Evolutionary conservation across 2,888 invertebrate genomes (phyloP).

Genomic region (Auanema sp.): DNA sequence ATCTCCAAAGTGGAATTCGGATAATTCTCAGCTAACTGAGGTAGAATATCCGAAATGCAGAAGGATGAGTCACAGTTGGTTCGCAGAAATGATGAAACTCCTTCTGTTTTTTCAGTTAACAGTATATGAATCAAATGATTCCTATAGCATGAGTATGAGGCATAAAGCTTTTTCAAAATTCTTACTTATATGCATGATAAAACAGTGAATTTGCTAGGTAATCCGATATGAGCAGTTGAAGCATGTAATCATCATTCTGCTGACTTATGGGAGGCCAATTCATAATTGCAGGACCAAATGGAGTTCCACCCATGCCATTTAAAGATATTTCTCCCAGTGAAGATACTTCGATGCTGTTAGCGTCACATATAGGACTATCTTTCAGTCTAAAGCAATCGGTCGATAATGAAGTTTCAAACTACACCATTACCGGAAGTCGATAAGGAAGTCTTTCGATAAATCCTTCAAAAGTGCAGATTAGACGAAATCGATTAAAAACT

Average conservation of each 20-base stretch:
- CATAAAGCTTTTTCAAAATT: not conserved
- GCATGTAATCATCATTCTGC: slow-evolving; percentile 42
- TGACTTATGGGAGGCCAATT: slow-evolving; percentile 26
- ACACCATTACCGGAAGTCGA: slow-evolving; percentile 26
- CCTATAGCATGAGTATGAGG: slow-evolving; percentile 14
- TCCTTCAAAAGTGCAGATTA: slow-evolving; percentile 21
- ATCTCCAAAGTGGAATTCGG: slow-evolving; percentile 45
- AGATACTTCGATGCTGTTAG: slow-evolving; percentile 42
- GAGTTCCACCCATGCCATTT: slow-evolving; percentile 35
- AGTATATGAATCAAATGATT: slow-evolving; percentile 38
- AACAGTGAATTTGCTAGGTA: slow-evolving; percentile 59
- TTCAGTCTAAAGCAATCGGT: slow-evolving; percentile 28
- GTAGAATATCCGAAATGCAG: slow-evolving; percentile 42
- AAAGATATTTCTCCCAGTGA: slow-evolving; percentile 47
- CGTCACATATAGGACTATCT: slow-evolving; percentile 41
- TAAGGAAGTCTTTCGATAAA: slow-evolving; percentile 29
- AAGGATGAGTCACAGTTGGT: slow-evolving; percentile 45
- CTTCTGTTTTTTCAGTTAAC: slow-evolving; percentile 36
- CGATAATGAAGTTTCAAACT: not conserved
- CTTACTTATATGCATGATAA: slow-evolving; percentile 59
- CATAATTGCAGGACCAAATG: slow-evolving; percentile 37
- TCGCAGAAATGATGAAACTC: slow-evolving; percentile 39
- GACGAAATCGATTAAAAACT: not conserved
- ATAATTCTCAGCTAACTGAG: slow-evolving; percentile 40
- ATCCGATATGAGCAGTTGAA: slow-evolving; percentile 56